These are phyloP conservation scores for Sphenodon punctatus DNA, from an alignment of 2,797 vertebrate genomes.

Conservation along the genomic window DNA sequence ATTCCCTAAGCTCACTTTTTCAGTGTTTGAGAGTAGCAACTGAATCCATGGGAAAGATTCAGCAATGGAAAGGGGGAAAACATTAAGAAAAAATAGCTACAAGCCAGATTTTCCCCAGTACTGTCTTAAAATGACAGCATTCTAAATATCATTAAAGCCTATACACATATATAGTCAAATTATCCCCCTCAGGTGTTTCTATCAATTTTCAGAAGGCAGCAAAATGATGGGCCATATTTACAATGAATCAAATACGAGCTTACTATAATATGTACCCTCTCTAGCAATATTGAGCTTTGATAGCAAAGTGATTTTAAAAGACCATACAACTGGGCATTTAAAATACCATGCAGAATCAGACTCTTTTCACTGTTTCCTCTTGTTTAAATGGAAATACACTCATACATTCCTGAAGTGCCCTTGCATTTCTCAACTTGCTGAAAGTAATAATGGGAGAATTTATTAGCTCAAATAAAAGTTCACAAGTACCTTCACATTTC, in stretches of 20 bases:
- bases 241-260: not conserved
- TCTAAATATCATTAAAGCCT: not conserved
- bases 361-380: not conserved
- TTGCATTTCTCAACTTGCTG: not conserved
- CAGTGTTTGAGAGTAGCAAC: no score
- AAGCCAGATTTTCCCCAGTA: no score
- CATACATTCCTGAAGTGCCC: not conserved
- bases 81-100: not conserved
- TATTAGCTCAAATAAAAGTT: not conserved
- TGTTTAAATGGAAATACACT: not conserved
- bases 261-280: not conserved
- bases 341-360: accelerated
- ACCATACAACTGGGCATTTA: not conserved
- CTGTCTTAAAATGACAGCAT: not conserved
- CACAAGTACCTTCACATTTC: not conserved
- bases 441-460: not conserved
- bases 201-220: not conserved
- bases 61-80: not conserved
- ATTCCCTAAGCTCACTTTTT: no score
- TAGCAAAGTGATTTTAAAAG: not conserved
- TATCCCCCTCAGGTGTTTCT: not conserved
- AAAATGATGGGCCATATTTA: not conserved
- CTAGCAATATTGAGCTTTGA: not conserved
- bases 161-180: no score
- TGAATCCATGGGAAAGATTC: no score